Base-by-base conservation (phyloP, 37 sponge, comb jelly and placozoan species). In the Beroe forskalii region DNA sequence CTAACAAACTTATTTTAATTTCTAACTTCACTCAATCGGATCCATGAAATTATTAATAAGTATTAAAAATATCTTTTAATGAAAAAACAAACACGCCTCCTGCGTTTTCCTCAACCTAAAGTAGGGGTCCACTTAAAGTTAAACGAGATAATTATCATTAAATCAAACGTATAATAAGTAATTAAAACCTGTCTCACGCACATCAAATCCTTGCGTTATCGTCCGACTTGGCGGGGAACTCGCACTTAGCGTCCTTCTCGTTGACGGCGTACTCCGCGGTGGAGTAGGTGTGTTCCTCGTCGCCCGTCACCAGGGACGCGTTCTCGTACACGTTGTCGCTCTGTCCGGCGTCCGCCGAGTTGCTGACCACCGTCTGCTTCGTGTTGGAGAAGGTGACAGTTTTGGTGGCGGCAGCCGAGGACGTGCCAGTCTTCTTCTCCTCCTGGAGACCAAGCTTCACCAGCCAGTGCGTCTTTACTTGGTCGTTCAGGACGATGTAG, bases 401-500 rank as follows among this genome's bases (percentile, higher is more conserved):
- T 12, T 32, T n/a, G 76, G 76, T 27, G 40, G 76, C 76, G 31
- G 86, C 86, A 14, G 86, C 37, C 25, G 86, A 80, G 2, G 86
- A 80, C 1, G 86, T 80, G 40, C 38, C 35, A 27, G 86, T 43
- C 55, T 42, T 80, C 86, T 80, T 80, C 55, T 41, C 86, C 48
- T 80, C 86, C 4, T 22, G 55, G 86, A 80, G 30, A 24, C 86
- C 86, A 17, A 80, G 8, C 55, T 80, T 80, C 27, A 80, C 86
- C 30, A 80, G 44, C 86, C 86, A 80, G 55, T 80, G 86, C 4
- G 86, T 20, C 28, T 80, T 80, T 3, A 80, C 86, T 42, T 80
- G 86, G 55, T 80, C 86, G 55, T 80, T 80, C 22, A 80, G 86
- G 48, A 80, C 86, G 20, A 80, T 80, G 40, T 80, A 80, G 55